Base-by-base conservation (phyloP, 1,140 invertebrate species). In the Saccostrea cuccullata region DNA sequence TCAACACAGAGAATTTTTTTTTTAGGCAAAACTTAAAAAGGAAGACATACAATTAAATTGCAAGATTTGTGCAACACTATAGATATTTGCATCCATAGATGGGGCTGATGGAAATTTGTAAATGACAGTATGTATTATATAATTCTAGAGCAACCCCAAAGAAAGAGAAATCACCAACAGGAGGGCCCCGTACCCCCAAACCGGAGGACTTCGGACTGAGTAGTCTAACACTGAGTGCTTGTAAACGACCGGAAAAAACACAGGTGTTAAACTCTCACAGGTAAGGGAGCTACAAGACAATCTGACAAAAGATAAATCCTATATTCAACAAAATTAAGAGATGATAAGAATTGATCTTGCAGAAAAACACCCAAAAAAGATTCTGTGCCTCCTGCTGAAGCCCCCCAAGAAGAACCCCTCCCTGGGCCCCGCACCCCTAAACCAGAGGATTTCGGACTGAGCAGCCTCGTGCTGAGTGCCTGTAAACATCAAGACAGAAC, bases 361-460 rank as follows among this genome's bases (percentile, higher is more conserved):
- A 77, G 70, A 11, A 77, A 26, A 77, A 77, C 70, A 36, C 70
- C 70, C 12, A 26, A 77, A 26, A 77, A 15, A 36, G 70, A 77
- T 13, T 40, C 11, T 8, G 23, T 26, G 2, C 30, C 30, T 2
- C 70, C 12, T 11, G 15, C 70, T 36, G 30, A 6, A 6, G 47
- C 47, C 47, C 47, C 47, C 47, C 47, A 47, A 9, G 47, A 47
- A 9, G 47, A 47, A 47, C 47, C 47, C 47, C 47, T 47, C 1
- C 1, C 47, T 4, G 23, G 26, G 11, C 70, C 70, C 12, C 70
- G 70, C 26, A 77, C 70, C 11, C 70, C 70, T 8, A 77, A 77
- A 77, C 70, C 70, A 17, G 70, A 77, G 70, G 70, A 77, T 26
- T 77, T 77, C 36, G 70, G 70, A 12, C 70, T 77, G 26, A 77